These are phyloP conservation scores for Procambarus clarkii DNA, from an alignment of 1,140 invertebrate species.

Conservation along the genomic window DNA sequence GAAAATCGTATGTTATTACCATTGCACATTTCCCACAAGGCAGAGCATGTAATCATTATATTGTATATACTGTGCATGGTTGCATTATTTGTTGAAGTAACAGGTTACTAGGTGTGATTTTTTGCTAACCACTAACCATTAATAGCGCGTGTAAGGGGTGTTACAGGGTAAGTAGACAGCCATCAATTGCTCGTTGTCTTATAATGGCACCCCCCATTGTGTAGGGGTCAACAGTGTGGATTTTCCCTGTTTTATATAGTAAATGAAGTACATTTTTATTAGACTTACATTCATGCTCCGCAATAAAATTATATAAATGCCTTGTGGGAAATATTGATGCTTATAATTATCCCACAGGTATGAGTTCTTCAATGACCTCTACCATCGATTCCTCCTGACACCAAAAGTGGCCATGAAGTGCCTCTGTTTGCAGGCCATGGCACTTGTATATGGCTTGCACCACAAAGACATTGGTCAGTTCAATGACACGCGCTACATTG, in stretches of 20 bases:
- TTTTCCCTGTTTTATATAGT: no score
- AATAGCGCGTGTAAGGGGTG: no score
- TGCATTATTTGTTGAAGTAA: neutral
- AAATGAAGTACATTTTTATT: no score
- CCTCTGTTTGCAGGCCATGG: constrained; percentile 96
- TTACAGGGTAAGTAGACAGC: no score
- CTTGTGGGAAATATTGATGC: constrained; percentile 5
- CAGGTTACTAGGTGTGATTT: no score
- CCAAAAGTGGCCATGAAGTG: constrained; percentile 94
- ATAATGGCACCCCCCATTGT: no score
- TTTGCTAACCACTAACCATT: no score
- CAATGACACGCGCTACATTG: constrained; percentile 96
- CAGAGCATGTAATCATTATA: neutral
- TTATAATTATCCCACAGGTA: constrained; percentile 77
- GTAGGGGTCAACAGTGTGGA: no score
- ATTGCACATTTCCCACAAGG: neutral
- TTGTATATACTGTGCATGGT: neutral
- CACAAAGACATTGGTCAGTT: constrained; percentile 98
- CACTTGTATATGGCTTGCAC: constrained; percentile 97
- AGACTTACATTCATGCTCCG: no score
- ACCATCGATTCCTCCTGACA: constrained; percentile 96
- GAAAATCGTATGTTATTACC: constrained; percentile 85
- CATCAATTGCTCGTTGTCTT: no score
- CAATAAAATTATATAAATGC: no score
- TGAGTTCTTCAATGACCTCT: constrained; percentile 99